Base-by-base conservation (phyloP, 2,113 vertebrate species). In the Anhinga anhinga region DNA sequence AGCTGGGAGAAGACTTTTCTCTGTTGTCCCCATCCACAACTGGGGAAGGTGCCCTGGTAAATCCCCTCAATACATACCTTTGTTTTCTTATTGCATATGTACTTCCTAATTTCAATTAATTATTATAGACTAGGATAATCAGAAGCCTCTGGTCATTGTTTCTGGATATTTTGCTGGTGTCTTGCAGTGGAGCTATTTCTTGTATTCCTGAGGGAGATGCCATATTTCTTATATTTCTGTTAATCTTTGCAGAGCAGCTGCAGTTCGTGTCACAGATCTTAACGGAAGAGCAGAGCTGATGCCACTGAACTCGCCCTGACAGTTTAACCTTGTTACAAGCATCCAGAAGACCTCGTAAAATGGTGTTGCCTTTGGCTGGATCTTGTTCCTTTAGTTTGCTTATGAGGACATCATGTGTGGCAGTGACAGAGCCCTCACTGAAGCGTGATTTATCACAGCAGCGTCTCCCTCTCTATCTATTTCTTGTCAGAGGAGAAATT, bases 41-140 rank as follows among this genome's bases (percentile, higher is more conserved):
- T n/a, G 25, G 38, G 59, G 53, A 52, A 45, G 66, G 27, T 2
- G 11, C 30, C 27, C 44, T 42, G 56, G 30, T 21, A 49, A 62
- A 42, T 27, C 16, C 50, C 22, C 73, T 38, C 19, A 36, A 13
- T 15, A 38, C 61, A 7, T 30, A 6, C 15, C 36, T 72, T 30
- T 5, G 1, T 61, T 40, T 61, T 7, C 52, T 2, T 13, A 11
- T 13, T 10, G 45, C 50, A 5, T 26, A 10, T 2, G 26, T 27
- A 27, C 58, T 47, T 70, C 56, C 42, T 77, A 36, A 14, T 44
- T 87, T n/a, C 45, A 47, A 58, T 72, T 87, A 62, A 70, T 90
- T 67, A 66, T 47, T 5, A 15, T 5, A 52, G 62, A 30, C 38
- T 5, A 9, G 50, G 82, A 25, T 90, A 81, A 94, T 40, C 36